phyloP scores from a whole-genome alignment of 2,113 vertebrate species.

The Rhea americana region DNA sequence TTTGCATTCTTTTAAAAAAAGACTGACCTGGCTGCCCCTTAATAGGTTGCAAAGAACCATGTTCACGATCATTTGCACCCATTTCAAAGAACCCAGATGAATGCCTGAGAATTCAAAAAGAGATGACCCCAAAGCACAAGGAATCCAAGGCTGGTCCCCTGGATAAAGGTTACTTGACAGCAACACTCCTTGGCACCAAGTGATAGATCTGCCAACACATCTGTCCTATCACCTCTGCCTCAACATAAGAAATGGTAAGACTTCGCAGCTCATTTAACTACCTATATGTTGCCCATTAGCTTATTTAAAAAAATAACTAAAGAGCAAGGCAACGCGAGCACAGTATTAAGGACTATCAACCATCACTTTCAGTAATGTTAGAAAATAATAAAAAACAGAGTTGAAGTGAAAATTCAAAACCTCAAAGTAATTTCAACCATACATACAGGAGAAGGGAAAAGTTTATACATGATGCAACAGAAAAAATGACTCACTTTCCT shows the following conservation, averaged over 20 bases:
- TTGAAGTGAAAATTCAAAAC: conserved; percentile 69
- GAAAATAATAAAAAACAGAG: conserved; percentile 61
- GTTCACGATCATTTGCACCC: neutral
- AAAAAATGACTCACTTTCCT: conserved; percentile 47
- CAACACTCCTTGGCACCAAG: neutral
- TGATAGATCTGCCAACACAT: neutral
- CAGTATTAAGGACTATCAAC: conserved; percentile 1
- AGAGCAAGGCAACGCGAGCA: neutral
- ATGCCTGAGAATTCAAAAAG: neutral
- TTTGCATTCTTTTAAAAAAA: neutral
- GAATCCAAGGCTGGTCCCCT: neutral
- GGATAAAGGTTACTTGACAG: neutral
- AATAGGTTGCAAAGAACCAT: neutral
- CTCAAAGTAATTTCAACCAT: conserved; percentile 64
- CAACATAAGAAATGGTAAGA: neutral
- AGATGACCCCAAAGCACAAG: neutral
- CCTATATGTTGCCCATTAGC: neutral
- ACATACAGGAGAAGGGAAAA: conserved; percentile 49
- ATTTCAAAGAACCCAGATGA: neutral
- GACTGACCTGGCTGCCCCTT: neutral
- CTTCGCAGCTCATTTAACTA: neutral
- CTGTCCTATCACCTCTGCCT: neutral
- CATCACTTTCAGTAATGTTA: conserved; percentile 33
- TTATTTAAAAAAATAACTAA: neutral
- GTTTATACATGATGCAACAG: conserved; percentile 67